Base-by-base conservation (phyloP, 2,113 vertebrate species). In the Hippocampus barbouri region DNA sequence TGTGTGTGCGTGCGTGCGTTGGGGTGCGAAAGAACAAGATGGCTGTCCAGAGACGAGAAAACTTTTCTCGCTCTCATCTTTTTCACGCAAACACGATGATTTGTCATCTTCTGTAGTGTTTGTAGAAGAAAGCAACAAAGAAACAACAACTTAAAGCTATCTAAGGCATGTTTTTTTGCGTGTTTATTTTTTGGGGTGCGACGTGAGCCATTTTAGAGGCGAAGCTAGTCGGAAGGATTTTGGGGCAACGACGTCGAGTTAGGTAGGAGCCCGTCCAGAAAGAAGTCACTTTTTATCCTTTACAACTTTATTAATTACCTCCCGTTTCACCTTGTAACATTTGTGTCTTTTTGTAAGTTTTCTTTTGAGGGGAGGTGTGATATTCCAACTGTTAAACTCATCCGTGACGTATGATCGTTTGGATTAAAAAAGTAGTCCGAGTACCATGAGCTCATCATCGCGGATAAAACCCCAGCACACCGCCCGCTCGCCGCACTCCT, bases 361-460 rank as follows among this genome's bases (percentile, higher is more conserved):
- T 49, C 5, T 5, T 5, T 8, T 51, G 18, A 16, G 11, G 30
- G 18, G 30, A 2, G 60, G 30, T 8, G 34, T 34, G 5, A 41
- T 65, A 43, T 23, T 65, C 40, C n/a, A 45, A 9, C 11, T 25
- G 62, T 41, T 43, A 23, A 65, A 65, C n/a, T 14, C 56, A 59
- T 23, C 40, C 63, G 63, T 43, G 40, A 65, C 43, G 64, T 66
- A 27, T 63, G 61, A 20, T 40, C 8, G 18, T 21, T 20, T 40
- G 61, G 61, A 63, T 25, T 61, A n/a, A 27, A 27, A n/a, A 47
- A 66, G 64, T 27, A 47, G 23, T 14, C 59, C 64, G 64, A 15
- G 14, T 45, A 85, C 73, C 71, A 93, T 94, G 93, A 93, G 89
- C 77, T 91, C 93, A n/a, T 90, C 93, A n/a, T 90, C 84, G 66